phyloP scores from a whole-genome alignment of 1,140 invertebrate species.

The Riptortus pedestris region DNA sequence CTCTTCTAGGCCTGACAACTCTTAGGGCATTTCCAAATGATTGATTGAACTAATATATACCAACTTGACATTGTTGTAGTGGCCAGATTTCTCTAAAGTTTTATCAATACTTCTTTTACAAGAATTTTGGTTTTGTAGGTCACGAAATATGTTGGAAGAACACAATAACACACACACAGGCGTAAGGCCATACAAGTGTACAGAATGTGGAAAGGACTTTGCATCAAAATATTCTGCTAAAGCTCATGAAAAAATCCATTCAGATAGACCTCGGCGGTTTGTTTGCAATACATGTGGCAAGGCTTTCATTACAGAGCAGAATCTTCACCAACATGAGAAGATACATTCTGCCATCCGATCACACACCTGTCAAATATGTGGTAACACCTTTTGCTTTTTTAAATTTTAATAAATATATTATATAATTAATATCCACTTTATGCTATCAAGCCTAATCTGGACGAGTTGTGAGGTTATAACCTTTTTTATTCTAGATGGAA shows the following conservation, averaged over 20 bases:
- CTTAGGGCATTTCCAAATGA: too few relatives aligned
- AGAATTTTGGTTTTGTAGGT: conserved; percentile 43
- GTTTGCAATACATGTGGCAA: conserved; percentile 57
- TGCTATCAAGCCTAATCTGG: too few relatives aligned
- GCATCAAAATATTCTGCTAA: conserved; percentile 66
- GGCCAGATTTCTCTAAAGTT: too few relatives aligned
- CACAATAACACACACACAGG: conserved; percentile 61
- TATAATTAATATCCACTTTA: too few relatives aligned
- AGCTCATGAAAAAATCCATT: conserved; percentile 63
- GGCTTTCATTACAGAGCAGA: conserved; percentile 62
- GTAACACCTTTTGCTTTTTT: conserved; percentile 43
- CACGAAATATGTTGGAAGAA: conserved; percentile 53
- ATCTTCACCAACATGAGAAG: conserved; percentile 58
- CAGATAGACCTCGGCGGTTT: conserved; percentile 53
- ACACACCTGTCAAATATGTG: conserved; percentile 58
- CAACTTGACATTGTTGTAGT: too few relatives aligned
- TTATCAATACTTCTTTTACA: too few relatives aligned
- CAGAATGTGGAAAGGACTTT: conserved; percentile 57
- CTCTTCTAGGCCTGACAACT: too few relatives aligned
- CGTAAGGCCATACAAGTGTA: conserved; percentile 52
- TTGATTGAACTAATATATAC: too few relatives aligned
- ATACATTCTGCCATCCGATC: conserved; percentile 59
- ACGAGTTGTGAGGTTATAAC: too few relatives aligned
- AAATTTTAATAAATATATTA: too few relatives aligned
- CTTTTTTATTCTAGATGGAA: too few relatives aligned